Base-by-base conservation (phyloP, 1,140 invertebrate species). In the Brachionus asplanchnoidis region DNA sequence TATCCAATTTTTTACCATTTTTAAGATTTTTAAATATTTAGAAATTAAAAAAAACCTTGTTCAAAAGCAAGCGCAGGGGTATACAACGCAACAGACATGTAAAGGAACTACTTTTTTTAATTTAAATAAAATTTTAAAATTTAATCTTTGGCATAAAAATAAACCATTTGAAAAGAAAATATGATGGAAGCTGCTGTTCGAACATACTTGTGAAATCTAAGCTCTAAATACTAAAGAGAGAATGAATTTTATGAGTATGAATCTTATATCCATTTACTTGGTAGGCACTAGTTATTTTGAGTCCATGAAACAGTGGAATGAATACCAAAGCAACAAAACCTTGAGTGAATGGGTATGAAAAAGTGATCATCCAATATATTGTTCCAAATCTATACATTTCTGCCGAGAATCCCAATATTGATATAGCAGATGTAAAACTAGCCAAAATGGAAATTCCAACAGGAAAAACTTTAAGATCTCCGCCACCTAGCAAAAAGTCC, bases 41-140 rank as follows among this genome's bases (percentile, higher is more conserved):
- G n/a, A n/a, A n/a, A n/a, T n/a, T n/a, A n/a, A n/a, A n/a, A n/a
- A 32, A n/a, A 36, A 95, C 95, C 94, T 92, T 95, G 94, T 87
- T 94, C 95, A 66, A 97, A 90, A 28, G 96, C 95, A 85, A 97
- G 92, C 7, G 95, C 95, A 9, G 96, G 96, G 1, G 95, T 95
- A 88, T 95, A 95, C 0, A 97, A 94, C 3, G 96, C 95, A 2
- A 98, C 95, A 2, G 95, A 94, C 73, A 95, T 96, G 88, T 97
- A 97, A 44, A 97, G 90, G 85, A 95, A 85, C 88, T 89, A 7
- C 0, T 36, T 36, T 36, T 36, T 36, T 36, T 36, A 36, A 36
- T 80, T 17, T 26, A 50, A 68, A 12, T 11, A 36, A 12, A 56
- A 17, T 78, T 32, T 42, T 17, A n/a, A n/a, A 28, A 80, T n/a